phyloP scores from a whole-genome alignment of 2,888 invertebrate genomes.

The Homarus gammarus region DNA sequence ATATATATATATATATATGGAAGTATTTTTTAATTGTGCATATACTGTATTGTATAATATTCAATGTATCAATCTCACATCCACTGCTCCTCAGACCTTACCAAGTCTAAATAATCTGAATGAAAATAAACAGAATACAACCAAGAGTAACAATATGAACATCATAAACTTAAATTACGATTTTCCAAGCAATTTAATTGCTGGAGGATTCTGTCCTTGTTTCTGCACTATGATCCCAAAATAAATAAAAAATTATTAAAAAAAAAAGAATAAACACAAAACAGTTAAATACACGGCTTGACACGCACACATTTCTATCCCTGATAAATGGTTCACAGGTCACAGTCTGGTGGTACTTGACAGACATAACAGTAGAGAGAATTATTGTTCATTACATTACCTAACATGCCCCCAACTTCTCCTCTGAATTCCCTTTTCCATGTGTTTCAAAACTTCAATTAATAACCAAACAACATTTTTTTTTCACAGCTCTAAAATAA shows the following conservation, averaged over 20 bases:
- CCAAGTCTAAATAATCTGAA: neutral
- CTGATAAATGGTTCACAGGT: slow-evolving; percentile 3
- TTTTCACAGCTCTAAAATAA: neutral
- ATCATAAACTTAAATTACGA: neutral
- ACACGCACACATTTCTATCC: neutral
- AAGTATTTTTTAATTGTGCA: neutral
- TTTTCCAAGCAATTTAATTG: neutral
- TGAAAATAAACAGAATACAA: neutral
- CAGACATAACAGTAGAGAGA: neutral
- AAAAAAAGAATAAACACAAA: neutral
- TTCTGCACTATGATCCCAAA: neutral
- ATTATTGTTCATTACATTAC: neutral
- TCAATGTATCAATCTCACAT: neutral
- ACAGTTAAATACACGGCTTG: neutral
- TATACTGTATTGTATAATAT: neutral
- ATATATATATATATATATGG: too few species aligned
- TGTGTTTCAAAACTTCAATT: neutral
- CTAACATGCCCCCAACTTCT: neutral
- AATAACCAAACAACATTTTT: neutral
- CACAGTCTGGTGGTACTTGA: neutral
- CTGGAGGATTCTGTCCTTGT: neutral
- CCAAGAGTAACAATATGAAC: neutral
- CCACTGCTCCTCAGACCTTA: neutral
- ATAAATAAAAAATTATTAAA: neutral
- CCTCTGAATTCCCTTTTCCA: neutral